Percentiles rank a stretch among this genome's conserved stretches.
These are phyloP conservation scores for Mycteria americana DNA, from an alignment of 2,797 vertebrate genomes.

Conservation along the genomic window DNA sequence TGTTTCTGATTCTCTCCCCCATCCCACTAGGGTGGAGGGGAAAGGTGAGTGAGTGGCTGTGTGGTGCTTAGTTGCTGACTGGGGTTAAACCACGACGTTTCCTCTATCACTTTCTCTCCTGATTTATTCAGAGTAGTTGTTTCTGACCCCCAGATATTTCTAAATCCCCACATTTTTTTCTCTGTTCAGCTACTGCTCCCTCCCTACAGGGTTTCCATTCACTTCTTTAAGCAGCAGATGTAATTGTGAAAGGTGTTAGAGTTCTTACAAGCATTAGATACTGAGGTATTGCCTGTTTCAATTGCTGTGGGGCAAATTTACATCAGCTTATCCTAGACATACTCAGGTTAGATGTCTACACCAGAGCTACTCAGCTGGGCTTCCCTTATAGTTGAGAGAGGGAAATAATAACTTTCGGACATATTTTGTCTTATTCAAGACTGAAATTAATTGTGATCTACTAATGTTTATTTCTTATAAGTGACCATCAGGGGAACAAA, in stretches of 20 bases:
- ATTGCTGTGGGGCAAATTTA: not conserved
- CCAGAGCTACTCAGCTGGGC: not conserved
- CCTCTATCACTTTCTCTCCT: not conserved
- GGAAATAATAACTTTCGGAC: not conserved
- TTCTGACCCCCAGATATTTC: not conserved
- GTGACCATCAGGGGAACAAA: not conserved
- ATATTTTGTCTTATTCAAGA: not conserved
- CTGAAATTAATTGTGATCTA: not conserved
- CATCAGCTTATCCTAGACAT: not conserved
- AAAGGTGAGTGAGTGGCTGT: too few species aligned
- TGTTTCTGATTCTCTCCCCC: too few species aligned
- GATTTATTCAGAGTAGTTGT: not conserved
- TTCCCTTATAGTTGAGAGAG: not conserved
- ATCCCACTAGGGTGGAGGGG: too few species aligned
- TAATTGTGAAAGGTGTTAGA: not conserved
- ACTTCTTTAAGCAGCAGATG: not conserved
- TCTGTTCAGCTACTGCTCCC: not conserved
- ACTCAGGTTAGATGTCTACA: not conserved
- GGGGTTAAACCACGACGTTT: not conserved
- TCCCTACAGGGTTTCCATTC: not conserved
- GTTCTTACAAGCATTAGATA: not conserved
- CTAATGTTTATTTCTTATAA: not conserved
- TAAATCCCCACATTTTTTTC: not conserved
- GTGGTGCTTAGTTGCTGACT: too few species aligned
- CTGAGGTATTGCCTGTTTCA: not conserved